Conservation (phyloP, 2,797 vertebrate genomes). For the Sebastes hubbsi region DNA sequence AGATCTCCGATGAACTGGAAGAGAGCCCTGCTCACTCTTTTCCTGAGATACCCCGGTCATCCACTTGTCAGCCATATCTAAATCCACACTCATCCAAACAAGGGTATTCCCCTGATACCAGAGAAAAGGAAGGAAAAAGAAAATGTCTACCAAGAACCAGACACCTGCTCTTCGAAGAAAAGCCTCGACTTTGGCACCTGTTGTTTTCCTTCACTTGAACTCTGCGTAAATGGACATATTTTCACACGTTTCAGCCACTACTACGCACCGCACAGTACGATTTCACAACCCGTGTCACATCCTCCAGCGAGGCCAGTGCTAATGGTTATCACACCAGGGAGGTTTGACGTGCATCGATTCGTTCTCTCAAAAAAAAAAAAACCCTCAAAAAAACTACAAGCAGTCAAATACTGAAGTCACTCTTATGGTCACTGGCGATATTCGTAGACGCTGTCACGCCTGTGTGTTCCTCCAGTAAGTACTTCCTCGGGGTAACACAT, state of each 20-base stretch:
- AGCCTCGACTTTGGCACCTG: conserved; percentile 53
- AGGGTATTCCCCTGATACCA: conserved; percentile 31
- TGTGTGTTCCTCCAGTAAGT: conserved; percentile 46
- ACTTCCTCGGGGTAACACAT: conserved; percentile 62
- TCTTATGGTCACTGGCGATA: conserved; percentile 57
- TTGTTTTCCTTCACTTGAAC: conserved; percentile 53
- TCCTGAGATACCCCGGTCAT: conserved; percentile 48
- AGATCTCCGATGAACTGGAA: conserved; percentile 50
- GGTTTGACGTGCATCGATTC: conserved; percentile 64
- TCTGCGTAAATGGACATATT: conserved; percentile 54
- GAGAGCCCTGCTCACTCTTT: conserved; percentile 29
- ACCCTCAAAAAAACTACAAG: background rate
- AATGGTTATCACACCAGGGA: conserved; percentile 70
- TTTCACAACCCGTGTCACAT: conserved; percentile 64
- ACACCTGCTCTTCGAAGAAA: conserved; percentile 40
- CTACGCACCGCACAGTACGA: conserved; percentile 24
- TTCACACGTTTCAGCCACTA: conserved; percentile 59
- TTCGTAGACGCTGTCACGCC: conserved; percentile 42
- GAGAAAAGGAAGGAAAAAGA: background rate
- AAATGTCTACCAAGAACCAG: conserved; percentile 26
- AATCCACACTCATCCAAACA: conserved; percentile 52
- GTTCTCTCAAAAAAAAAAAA: conserved; percentile 19
- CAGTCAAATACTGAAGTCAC: conserved; percentile 41
- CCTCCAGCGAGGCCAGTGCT: conserved; percentile 46
- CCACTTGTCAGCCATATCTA: conserved; percentile 56